Evolutionary conservation across 2,797 vertebrate species (phyloP).

Genomic region (Pseudopleuronectes americanus): DNA sequence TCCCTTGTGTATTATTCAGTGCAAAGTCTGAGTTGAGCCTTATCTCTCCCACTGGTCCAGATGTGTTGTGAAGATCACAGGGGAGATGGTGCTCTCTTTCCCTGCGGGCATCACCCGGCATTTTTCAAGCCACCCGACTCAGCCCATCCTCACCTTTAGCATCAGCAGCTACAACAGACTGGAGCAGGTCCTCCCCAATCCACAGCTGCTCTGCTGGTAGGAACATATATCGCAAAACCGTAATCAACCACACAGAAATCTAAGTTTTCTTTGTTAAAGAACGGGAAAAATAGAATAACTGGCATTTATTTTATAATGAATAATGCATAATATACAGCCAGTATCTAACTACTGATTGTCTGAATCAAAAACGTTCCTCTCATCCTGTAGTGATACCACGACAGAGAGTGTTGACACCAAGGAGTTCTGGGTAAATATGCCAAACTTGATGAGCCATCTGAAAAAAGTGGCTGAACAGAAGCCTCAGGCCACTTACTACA

Average conservation of each 20-base stretch:
- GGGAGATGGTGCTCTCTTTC: slow-evolving; percentile 98
- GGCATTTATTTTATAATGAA: neutral
- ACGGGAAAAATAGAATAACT: neutral
- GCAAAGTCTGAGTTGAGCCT: slow-evolving; percentile 4
- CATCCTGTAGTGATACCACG: slow-evolving; percentile 83
- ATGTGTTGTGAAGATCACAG: slow-evolving; percentile 97
- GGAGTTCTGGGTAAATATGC: slow-evolving; percentile 99
- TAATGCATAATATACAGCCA: neutral
- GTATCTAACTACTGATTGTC: neutral
- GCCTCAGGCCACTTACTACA: slow-evolving; percentile 98
- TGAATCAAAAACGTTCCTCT: slow-evolving; percentile 7
- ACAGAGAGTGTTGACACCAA: slow-evolving; percentile 87
- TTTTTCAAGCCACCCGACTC: slow-evolving; percentile 92
- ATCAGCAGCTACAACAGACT: slow-evolving; percentile 94
- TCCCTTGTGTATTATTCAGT: neutral
- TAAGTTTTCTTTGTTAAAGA: neutral
- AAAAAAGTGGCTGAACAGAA: slow-evolving; percentile 99
- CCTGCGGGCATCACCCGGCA: slow-evolving; percentile 97
- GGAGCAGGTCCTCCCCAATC: slow-evolving; percentile 98
- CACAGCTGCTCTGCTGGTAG: slow-evolving; percentile 98
- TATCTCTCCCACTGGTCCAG: slow-evolving; percentile 45
- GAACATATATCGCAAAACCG: slow-evolving; percentile 3
- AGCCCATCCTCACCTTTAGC: slow-evolving; percentile 92
- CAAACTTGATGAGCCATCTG: slow-evolving; percentile 95
- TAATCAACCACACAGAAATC: neutral